Base-by-base conservation (phyloP, 1,140 invertebrate genomes). In the Tribolium madens region DNA sequence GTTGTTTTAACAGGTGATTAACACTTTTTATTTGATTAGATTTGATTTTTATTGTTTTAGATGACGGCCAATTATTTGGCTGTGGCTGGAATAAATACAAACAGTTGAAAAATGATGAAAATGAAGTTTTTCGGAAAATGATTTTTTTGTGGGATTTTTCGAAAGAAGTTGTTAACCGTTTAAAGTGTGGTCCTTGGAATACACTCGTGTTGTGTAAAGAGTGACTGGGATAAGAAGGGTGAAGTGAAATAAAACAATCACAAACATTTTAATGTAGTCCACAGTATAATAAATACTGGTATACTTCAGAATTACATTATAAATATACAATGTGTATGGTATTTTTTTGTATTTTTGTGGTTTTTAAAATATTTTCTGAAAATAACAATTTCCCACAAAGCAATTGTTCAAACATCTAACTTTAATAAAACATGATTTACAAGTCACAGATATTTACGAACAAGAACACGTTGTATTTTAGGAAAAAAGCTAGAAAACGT, bases 81-180 rank as follows among this genome's bases (percentile, higher is more conserved):
- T 89, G 89, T 82, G 94, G 94, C 33, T 92, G 88, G 81, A 94
- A 94, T 85, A 91, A 91, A 80, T 93, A 93, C 84, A 91, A 91
- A 0, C 94, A 95, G 80, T 81, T 95, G 48, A 92, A 91, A 50
- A 83, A 84, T 33, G 60, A 21, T 6, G 68, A 80, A 2, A 48
- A 75, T 3, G 80, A 84, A 64, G 76, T 82, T 48, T 69, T 80
- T 53, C 60, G 78, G 47, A 68, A 48, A 5, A 81, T 84, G 53
- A 80, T 31, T 70, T 75, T 73, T 53, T 47, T 84, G 13, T 26
- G 76, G 68, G 79, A 83, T 75, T 83, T 83, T 71, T 36, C 73
- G 5, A 50, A 76, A 70, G 77, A 78, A 64, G 26, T 76, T 21
- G 76, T 84, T 6, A 46, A 73, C 0, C 73, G 70, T 26, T 36